A percentile compares a stretch with the other conserved stretches of the same genome.
Evolutionary conservation across 1,140 invertebrate species (phyloP).

Genomic region (Megalopta genalis): DNA sequence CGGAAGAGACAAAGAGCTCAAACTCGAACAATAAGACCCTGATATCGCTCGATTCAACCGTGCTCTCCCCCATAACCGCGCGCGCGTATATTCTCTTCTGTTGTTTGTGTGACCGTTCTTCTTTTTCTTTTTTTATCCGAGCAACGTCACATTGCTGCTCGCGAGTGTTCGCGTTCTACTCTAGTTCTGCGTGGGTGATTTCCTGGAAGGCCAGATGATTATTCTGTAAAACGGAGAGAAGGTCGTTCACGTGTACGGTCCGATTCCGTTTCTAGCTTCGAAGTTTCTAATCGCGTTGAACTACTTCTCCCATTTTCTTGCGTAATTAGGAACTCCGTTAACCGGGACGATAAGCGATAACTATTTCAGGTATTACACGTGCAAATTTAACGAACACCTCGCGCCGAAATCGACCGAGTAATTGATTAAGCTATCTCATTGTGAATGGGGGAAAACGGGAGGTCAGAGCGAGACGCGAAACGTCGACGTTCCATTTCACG

Average conservation of each 20-base stretch:
- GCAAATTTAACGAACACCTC: neutral
- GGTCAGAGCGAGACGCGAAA: too few species aligned
- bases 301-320: neutral
- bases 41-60: constrained; percentile 51
- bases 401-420: neutral
- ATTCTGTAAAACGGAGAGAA: constrained; percentile 7
- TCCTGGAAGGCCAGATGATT: constrained; percentile 4
- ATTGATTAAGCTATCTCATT: too few species aligned
- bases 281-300: neutral
- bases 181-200: neutral
- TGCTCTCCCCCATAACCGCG: neutral
- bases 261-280: neutral
- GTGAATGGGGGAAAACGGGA: too few species aligned
- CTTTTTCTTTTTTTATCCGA: constrained; percentile 1
- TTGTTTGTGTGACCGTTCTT: neutral
- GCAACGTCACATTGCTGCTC: neutral
- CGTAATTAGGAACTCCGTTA: neutral
- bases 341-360: neutral
- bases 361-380: neutral
- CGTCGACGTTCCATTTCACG: too few species aligned
- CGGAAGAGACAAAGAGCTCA: constrained; percentile 57
- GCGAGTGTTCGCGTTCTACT: neutral
- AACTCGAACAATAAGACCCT: constrained; percentile 60
- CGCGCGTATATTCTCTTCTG: neutral
- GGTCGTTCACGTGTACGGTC: neutral